Percentiles rank a stretch among this genome's conserved stretches.
These are phyloP conservation scores for Corythornis cristatus DNA, from an alignment of 2,113 vertebrate genomes.

Conservation along the genomic window DNA sequence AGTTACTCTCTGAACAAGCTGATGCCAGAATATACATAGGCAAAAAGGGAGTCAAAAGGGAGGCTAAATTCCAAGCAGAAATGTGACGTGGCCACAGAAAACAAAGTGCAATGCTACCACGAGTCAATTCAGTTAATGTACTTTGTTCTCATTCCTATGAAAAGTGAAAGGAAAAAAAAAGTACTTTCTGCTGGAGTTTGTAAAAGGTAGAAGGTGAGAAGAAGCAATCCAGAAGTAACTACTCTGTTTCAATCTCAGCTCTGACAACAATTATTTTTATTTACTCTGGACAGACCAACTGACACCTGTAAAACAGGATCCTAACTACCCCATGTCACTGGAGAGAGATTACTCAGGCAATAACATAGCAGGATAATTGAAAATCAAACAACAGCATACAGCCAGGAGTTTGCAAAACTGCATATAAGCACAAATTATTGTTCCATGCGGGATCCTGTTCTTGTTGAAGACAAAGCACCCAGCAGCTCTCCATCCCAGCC, in stretches of 20 bases:
- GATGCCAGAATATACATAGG: not conserved
- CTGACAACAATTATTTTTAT: not conserved
- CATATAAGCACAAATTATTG: not conserved
- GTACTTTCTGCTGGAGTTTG: not conserved
- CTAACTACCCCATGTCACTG: not conserved
- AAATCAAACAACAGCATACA: not conserved
- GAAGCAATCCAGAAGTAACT: not conserved
- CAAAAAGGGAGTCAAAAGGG: not conserved
- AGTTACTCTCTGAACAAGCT: not conserved
- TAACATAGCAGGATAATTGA: not conserved
- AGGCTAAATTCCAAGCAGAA: constrained; percentile 47
- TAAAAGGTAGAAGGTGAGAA: not conserved
- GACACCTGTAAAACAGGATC: not conserved
- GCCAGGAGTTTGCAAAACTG: not conserved
- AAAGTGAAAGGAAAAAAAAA: not conserved
- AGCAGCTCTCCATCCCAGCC: not conserved
- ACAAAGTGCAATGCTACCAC: constrained; percentile 15
- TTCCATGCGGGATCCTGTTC: not conserved
- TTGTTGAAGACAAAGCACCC: not conserved
- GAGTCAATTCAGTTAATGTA: constrained; percentile 8
- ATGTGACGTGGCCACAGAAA: constrained; percentile 35
- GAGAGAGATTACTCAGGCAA: not conserved
- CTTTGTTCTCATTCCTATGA: not conserved
- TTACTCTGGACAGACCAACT: not conserved
- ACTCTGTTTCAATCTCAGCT: not conserved